Base-by-base conservation (phyloP, 1,140 invertebrate genomes). In the Rhagoletis zephyria region DNA sequence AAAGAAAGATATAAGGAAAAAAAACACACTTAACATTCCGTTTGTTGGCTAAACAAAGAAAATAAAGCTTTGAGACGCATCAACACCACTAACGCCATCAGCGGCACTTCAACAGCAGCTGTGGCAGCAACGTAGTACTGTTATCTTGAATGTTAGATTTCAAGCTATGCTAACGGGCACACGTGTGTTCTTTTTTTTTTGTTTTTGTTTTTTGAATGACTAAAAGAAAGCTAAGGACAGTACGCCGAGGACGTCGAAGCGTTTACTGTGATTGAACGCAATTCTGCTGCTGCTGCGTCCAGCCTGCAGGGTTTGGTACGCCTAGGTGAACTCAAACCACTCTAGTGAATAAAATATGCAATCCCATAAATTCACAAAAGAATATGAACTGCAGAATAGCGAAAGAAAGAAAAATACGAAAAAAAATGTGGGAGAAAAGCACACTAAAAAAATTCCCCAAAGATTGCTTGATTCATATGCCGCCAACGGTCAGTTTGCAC, bases 81-180 rank as follows among this genome's bases (percentile, higher is more conserved):
- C 74, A 81, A 14, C 85, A 63, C 65, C 85, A 87, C 51, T 48
- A 67, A 63, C 64, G 51, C 65, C 65, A 87, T 87, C 85, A 87
- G 85, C 63, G 65, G 10, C 85, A 87, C 45, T 64, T 56, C 51
- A 87, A 67, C 63, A 45, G 40, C 63, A 87, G 42, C 14, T 86
- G 85, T 30, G 30, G 30, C 65, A 86, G 19, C 85, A 87, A 63
- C 64, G 30, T 7, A 51, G 42, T 16, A 77, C n/a, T n/a, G 74
- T 56, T 81, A 81, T 81, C 74, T 51, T n/a, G 4, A n/a, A 14
- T 63, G 61, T 12, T 1, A 63, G 12, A n/a, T 63, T 30, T 30
- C 30, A 30, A 30, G 48, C 51, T 56, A 10, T 9, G 48, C 74
- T 42, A 4, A 12, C 9, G 48, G 74, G 74, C 74, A 81, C 48